Conservation (phyloP, 2,888 invertebrate species). For the Leucoma salicis region DNA sequence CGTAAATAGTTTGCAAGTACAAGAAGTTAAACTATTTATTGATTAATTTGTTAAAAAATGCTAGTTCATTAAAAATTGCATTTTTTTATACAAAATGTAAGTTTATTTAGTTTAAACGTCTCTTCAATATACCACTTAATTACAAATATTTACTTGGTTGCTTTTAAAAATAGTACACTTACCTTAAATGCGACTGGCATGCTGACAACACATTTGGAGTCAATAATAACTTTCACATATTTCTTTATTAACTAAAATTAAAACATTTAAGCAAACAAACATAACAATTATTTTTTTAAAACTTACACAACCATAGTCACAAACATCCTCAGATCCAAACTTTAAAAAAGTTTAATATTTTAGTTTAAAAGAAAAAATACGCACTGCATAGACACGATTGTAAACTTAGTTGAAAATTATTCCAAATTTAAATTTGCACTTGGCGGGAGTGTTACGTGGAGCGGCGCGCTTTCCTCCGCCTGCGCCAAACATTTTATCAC, state of each 20-base stretch:
- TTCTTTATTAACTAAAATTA: conserved; percentile 11
- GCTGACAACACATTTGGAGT: conserved; percentile 15
- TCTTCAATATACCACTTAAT: too few relatives aligned
- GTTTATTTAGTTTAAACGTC: too few relatives aligned
- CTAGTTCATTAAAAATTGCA: too few relatives aligned
- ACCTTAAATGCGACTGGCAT: conserved; percentile 40
- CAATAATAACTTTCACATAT: conserved; percentile 26
- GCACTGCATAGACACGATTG: conserved; percentile 16
- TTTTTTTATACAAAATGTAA: too few relatives aligned
- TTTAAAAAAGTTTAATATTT: conserved; percentile 4
- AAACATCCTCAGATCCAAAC: conserved; percentile 8
- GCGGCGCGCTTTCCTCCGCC: conserved; percentile 58
- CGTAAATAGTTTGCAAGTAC: too few relatives aligned
- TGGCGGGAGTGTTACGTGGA: conserved; percentile 60
- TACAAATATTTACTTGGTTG: too few relatives aligned
- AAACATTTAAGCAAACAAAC: conserved; percentile 19
- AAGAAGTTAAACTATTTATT: too few relatives aligned
- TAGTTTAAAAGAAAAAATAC: conserved; percentile 8
- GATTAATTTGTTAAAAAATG: too few relatives aligned
- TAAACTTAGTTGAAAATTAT: conserved; percentile 30
- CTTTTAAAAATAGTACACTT: conserved; percentile 14
- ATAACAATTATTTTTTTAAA: conserved; percentile 15
- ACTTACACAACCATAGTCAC: conserved; percentile 31
- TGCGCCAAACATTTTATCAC: conserved; percentile 68
- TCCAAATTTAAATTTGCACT: conserved; percentile 62